phyloP scores from a whole-genome alignment of 2,797 vertebrate species.

The Orestias chungarensis region DNA sequence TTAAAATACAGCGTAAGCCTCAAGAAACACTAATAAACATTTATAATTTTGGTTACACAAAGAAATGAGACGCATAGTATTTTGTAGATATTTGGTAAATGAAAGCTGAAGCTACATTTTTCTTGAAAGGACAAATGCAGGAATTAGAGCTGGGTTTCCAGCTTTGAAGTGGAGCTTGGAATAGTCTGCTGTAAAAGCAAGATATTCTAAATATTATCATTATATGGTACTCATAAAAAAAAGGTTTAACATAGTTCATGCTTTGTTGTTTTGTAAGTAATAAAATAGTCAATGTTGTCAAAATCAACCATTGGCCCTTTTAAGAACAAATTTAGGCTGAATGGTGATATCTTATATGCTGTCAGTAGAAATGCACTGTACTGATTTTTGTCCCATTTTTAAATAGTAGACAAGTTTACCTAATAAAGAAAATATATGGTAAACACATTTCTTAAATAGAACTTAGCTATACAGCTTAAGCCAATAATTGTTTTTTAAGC shows the following conservation, averaged over 20 bases:
- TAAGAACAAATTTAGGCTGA: background rate
- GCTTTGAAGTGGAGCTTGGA: background rate
- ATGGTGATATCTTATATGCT: background rate
- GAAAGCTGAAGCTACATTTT: background rate
- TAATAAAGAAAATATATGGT: background rate
- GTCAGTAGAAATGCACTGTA: background rate
- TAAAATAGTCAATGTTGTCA: background rate
- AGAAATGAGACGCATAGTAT: background rate
- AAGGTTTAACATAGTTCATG: background rate
- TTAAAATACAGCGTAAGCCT: background rate
- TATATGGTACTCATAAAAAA: background rate
- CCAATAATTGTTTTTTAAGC: background rate
- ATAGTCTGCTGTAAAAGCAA: background rate
- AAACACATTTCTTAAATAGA: background rate
- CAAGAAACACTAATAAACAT: background rate
- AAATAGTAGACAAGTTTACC: background rate
- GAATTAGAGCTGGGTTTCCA: background rate
- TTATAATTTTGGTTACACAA: background rate
- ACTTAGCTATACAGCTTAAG: background rate
- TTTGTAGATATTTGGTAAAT: background rate
- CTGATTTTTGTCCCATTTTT: too few relatives aligned
- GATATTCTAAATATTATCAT: background rate
- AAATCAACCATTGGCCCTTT: slow-evolving; percentile 1
- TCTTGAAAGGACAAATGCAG: background rate
- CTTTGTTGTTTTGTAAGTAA: background rate